Percentiles rank a stretch among this genome's conserved stretches.
Evolutionary conservation across 2,797 vertebrate genomes (phyloP).

Genomic region (Sebastes jordani): DNA sequence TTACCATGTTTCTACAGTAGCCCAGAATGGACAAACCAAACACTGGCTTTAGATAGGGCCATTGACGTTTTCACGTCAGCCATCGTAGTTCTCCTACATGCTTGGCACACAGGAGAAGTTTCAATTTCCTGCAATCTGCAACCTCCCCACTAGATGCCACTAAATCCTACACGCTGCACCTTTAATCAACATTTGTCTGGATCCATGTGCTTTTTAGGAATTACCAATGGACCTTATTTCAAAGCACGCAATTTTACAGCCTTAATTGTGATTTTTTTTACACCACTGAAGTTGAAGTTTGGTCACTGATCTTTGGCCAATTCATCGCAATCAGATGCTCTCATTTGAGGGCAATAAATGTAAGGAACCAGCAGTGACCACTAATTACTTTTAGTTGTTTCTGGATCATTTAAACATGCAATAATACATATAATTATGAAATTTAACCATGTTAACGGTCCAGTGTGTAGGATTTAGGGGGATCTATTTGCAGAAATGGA

Average conservation of each 20-base stretch:
- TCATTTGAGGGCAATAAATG: not conserved
- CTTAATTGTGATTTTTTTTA: not conserved
- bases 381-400: conserved; percentile 10
- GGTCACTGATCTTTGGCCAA: not conserved
- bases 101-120: not conserved
- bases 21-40: not conserved
- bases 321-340: not conserved
- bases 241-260: too few species aligned
- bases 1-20: too few species aligned
- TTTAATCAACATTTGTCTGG: not conserved
- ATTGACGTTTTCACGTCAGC: accelerated
- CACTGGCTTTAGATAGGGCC: not conserved
- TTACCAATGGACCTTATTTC: not conserved
- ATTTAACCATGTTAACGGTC: not conserved
- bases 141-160: not conserved
- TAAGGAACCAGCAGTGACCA: not conserved
- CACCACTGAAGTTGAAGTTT: not conserved
- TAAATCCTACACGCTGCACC: not conserved
- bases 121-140: not conserved
- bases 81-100: not conserved
- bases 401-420: conserved; percentile 6
- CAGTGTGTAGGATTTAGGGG: too few species aligned
- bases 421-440: not conserved
- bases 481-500: too few species aligned
- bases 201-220: not conserved